phyloP scores from a whole-genome alignment of 2,797 vertebrate species.

The Microctenopoma lineatum region DNA sequence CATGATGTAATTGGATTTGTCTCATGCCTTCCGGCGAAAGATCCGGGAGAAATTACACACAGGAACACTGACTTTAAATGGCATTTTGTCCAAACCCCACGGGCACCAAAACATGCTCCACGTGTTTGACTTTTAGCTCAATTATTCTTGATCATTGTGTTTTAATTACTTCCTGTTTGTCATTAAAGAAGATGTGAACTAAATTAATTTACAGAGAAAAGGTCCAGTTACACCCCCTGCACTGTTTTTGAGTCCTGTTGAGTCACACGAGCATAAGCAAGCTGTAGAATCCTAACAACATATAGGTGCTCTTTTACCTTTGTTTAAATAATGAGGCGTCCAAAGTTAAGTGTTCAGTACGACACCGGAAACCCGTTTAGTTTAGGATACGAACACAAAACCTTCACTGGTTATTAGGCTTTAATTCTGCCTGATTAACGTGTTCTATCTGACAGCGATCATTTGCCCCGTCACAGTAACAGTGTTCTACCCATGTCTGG shows the following conservation, averaged over 20 bases:
- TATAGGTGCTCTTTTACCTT: neutral
- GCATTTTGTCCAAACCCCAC: neutral
- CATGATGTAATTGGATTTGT: conserved; percentile 27
- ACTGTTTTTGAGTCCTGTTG: neutral
- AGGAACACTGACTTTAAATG: conserved; percentile 11
- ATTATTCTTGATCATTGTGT: neutral
- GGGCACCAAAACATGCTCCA: conserved; percentile 11
- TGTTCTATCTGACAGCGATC: no score
- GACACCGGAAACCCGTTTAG: neutral
- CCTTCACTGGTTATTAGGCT: no score
- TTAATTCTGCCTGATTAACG: no score
- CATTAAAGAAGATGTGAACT: neutral
- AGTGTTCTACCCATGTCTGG: neutral
- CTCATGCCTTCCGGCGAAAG: conserved; percentile 36
- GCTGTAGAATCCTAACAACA: neutral
- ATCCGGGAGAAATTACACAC: conserved; percentile 31
- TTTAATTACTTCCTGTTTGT: conserved; percentile 55
- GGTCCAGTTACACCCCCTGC: neutral
- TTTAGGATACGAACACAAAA: no score
- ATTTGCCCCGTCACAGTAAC: neutral
- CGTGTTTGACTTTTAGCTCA: neutral
- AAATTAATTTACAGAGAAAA: neutral
- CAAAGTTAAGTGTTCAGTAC: neutral
- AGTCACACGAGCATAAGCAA: neutral
- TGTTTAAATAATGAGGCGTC: neutral